A percentile compares a stretch with the other conserved stretches of the same genome.
phyloP scores from a whole-genome alignment of 2,888 invertebrate genomes.

The Amphipoea lucens region DNA sequence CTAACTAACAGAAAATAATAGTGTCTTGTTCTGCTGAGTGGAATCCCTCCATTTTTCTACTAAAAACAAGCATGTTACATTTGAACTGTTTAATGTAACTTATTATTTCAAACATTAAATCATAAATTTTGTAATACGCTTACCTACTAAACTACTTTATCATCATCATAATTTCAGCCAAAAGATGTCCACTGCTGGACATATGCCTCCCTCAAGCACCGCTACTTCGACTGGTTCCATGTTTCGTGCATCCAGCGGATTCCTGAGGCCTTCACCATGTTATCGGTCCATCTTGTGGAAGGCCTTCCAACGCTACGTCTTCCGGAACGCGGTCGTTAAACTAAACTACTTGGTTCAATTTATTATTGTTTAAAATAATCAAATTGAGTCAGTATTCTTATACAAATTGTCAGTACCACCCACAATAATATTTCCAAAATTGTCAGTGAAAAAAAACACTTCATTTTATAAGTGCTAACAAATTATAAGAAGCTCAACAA shows the following conservation, averaged over 20 bases:
- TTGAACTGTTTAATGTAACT: background rate
- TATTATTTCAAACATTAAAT: background rate
- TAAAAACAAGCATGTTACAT: accelerated
- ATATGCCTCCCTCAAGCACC: too few species aligned
- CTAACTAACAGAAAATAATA: background rate
- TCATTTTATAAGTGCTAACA: constrained; percentile 2
- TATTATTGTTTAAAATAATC: background rate
- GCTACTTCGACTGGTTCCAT: too few species aligned
- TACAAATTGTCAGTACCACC: background rate
- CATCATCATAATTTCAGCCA: too few species aligned
- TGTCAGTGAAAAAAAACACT: background rate
- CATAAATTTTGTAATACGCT: background rate
- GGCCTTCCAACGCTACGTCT: background rate
- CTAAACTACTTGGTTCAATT: background rate
- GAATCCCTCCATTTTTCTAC: background rate
- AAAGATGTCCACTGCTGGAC: too few species aligned
- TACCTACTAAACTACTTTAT: background rate
- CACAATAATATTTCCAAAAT: background rate
- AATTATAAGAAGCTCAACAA: constrained; percentile 39
- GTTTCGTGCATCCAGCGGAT: too few species aligned
- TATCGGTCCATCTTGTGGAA: too few species aligned
- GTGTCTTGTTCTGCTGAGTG: background rate
- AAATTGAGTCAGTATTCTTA: background rate
- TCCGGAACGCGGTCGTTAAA: background rate
- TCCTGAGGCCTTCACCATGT: background rate